Base-by-base conservation (phyloP, 2,113 vertebrate species). In the Caranx melampygus region DNA sequence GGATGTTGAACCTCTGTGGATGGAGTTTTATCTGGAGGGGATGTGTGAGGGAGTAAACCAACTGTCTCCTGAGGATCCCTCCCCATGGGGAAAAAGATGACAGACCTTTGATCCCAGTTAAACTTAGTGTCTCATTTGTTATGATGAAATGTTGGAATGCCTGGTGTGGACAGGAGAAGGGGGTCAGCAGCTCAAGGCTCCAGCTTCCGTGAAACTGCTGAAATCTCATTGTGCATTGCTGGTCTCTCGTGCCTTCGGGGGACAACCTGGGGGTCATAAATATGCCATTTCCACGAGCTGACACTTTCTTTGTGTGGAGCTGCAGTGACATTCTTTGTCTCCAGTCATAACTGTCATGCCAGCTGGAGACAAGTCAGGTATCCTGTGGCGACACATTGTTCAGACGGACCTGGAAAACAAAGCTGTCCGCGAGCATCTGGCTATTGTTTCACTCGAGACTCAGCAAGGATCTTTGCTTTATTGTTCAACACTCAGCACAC, bases 91-190 rank as follows among this genome's bases (percentile, higher is more conserved):
- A 75, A 78, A 72, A 81, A 61, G 37, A 64, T 49, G 65, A 85
- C 57, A 67, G 33, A 75, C 67, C 68, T 73, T 60, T 89, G 70
- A 84, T 70, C 82, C 54, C 40, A 2, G 68, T 58, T 92, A 89
- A 89, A 88, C 86, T 81, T 82, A 87, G 75, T 63, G 54, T 15
- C 21, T 58, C 71, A 75, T 84, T 90, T 94, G 90, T 92, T 90
- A 69, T 86, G 86, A 91, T 88, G 57, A 89, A 75, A 72, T 14
- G 1, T 73, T 26, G 26, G 69, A 72, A 75, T 87, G 68, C 44
- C 79, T 35, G 62, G 78, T 84, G 74, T 77, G 44, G 66, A 49
- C 57, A 33, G 66, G 60, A 89, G 85, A 72, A 70, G 20, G 63
- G 75, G 79, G 75, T 81, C 83, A 80, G 60, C 21, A 16, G 72